Evolutionary conservation across 92 coral and sea anemone genomes (phyloP).

Genomic region (Umimayanthus kanabou): DNA sequence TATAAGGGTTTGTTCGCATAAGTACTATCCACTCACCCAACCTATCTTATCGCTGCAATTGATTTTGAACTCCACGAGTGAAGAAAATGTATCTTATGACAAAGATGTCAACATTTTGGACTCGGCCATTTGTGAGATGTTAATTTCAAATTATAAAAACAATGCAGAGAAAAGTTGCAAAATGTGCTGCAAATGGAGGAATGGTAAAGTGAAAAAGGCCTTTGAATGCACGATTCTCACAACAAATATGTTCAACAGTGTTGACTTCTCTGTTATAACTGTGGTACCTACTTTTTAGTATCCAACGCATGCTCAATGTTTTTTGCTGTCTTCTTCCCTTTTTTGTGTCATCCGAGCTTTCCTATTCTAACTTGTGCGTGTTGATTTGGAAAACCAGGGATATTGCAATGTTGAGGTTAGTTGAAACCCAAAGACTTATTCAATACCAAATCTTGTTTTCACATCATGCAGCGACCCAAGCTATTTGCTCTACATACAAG

Average conservation of each 20-base stretch:
- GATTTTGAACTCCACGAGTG: no score
- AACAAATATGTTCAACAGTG: background rate
- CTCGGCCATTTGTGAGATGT: no score
- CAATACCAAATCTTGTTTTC: conserved; percentile 16
- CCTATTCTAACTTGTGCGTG: conserved; percentile 11
- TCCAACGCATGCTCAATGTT: background rate
- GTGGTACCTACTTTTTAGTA: background rate
- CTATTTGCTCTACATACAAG: conserved; percentile 37
- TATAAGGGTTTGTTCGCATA: no score
- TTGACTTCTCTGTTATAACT: background rate
- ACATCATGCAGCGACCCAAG: conserved; percentile 30
- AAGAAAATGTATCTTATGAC: no score
- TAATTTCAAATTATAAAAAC: no score
- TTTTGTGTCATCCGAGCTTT: conserved; percentile 23
- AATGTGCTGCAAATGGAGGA: background rate
- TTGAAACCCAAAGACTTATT: background rate
- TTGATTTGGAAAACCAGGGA: conserved; percentile 24
- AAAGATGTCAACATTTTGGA: no score
- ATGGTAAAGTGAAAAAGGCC: background rate
- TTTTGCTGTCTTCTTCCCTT: background rate
- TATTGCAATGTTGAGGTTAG: conserved; percentile 17
- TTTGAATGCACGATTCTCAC: background rate
- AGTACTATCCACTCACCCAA: no score
- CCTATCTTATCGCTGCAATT: no score
- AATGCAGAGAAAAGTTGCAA: background rate